Percentiles rank a stretch among this genome's conserved stretches.
phyloP scores from a whole-genome alignment of 1,140 invertebrate genomes.

The Trichomalopsis sarcophagae region DNA sequence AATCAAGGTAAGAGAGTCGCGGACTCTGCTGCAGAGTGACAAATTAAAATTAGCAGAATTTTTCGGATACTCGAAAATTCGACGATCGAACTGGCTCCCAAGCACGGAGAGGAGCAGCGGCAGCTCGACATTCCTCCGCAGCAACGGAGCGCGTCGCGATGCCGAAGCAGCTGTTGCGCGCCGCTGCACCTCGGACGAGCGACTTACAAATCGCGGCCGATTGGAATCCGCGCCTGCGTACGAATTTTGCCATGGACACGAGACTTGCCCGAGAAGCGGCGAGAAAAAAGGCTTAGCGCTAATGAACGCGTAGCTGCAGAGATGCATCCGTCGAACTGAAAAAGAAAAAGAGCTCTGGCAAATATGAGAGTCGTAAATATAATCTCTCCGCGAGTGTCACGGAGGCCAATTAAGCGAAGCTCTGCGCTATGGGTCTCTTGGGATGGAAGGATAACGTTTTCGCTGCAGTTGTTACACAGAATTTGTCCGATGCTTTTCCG shows the following conservation, averaged over 20 bases:
- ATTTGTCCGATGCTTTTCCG: no score
- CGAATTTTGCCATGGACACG: not conserved
- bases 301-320: no score
- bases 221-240: conserved; percentile 51
- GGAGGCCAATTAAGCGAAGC: not conserved
- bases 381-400: not conserved
- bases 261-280: not conserved
- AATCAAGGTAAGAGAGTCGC: no score
- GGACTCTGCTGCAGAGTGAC: no score
- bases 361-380: no score
- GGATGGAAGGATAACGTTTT: not conserved
- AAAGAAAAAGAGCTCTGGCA: no score
- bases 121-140: conserved; percentile 52
- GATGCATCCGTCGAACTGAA: no score
- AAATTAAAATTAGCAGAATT: no score
- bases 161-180: not conserved
- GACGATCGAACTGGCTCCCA: not conserved
- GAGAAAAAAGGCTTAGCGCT: no score
- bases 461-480: no score
- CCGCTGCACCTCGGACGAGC: conserved; percentile 52
- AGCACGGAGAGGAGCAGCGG: conserved; percentile 49
- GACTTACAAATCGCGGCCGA: conserved; percentile 57
- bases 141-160: conserved; percentile 53
- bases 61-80: not conserved
- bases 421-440: not conserved